Percentiles rank a stretch among this genome's conserved stretches.
These are phyloP conservation scores for Thalassoma bifasciatum DNA, from an alignment of 2,113 vertebrate species.

Conservation along the genomic window DNA sequence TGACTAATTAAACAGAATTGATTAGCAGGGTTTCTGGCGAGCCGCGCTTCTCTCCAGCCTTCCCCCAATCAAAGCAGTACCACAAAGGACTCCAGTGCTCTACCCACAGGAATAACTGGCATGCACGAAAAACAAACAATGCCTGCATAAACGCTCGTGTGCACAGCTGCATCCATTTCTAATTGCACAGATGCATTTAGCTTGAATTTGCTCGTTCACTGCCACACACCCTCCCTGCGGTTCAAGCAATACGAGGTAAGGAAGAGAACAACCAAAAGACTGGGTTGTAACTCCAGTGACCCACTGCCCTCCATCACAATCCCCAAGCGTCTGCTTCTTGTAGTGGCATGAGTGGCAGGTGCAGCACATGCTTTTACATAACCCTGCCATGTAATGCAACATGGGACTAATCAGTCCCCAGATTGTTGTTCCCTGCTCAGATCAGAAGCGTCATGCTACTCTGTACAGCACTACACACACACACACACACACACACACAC, in stretches of 20 bases:
- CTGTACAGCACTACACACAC: constrained; percentile 31
- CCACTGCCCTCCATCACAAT: constrained; percentile 58
- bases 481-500: constrained; percentile 18
- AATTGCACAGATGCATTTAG: constrained; percentile 41
- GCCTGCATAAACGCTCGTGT: constrained; percentile 29
- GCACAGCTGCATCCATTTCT: constrained; percentile 33
- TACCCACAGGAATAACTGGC: constrained; percentile 55
- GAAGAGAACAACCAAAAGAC: constrained; percentile 9
- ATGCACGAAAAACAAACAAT: constrained; percentile 55
- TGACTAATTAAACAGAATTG: constrained; percentile 84
- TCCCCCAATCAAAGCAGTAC: constrained; percentile 44
- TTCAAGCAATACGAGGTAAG: constrained; percentile 18
- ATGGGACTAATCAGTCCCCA: constrained; percentile 55
- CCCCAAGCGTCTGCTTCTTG: constrained; percentile 43
- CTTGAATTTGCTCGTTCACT: constrained; percentile 8
- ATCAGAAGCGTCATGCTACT: constrained; percentile 12
- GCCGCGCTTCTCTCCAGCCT: constrained; percentile 40
- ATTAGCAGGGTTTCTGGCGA: constrained; percentile 71
- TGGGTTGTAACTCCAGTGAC: constrained; percentile 59
- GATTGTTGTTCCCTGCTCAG: constrained; percentile 40
- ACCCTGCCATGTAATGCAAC: constrained; percentile 56
- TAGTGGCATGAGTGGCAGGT: constrained; percentile 56
- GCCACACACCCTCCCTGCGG: constrained; percentile 6
- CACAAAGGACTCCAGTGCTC: constrained; percentile 48
- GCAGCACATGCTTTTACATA: constrained; percentile 59